Conservation (phyloP, 2,888 invertebrate species). For the Eudemis profundana region DNA sequence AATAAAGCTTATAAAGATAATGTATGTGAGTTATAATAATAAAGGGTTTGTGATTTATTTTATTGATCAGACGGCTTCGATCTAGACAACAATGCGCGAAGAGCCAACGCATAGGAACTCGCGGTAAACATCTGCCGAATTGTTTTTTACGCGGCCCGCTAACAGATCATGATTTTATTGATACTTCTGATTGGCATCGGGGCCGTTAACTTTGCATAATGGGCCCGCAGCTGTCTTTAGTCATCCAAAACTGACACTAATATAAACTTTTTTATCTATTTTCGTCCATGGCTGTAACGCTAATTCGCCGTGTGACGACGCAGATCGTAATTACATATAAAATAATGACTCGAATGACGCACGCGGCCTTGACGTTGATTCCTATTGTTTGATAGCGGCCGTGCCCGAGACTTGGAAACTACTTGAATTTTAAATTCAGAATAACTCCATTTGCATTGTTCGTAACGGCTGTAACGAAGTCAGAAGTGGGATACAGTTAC, state of each 20-base stretch:
- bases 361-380: conserved; percentile 75
- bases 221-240: conserved; percentile 43
- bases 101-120: conserved; percentile 26
- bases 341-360: conserved; percentile 69
- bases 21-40: not conserved
- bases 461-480: conserved; percentile 37
- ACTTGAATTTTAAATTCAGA: conserved; percentile 63
- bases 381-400: conserved; percentile 74
- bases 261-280: conserved; percentile 42
- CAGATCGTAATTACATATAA: conserved; percentile 76
- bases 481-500: conserved; percentile 11
- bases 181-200: conserved; percentile 32
- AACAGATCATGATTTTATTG: conserved; percentile 39
- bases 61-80: not conserved
- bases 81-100: conserved; percentile 19
- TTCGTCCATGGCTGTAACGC: conserved; percentile 46
- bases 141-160: conserved; percentile 24
- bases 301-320: conserved; percentile 55
- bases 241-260: conserved; percentile 38
- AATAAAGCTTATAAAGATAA: too few relatives aligned
- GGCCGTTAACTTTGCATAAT: conserved; percentile 38
- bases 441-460: conserved; percentile 49
- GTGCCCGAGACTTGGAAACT: conserved; percentile 55
- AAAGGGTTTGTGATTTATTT: not conserved
- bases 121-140: conserved; percentile 34